Base-by-base conservation (phyloP, 2,888 invertebrate genomes). In the Nomada fucata region DNA sequence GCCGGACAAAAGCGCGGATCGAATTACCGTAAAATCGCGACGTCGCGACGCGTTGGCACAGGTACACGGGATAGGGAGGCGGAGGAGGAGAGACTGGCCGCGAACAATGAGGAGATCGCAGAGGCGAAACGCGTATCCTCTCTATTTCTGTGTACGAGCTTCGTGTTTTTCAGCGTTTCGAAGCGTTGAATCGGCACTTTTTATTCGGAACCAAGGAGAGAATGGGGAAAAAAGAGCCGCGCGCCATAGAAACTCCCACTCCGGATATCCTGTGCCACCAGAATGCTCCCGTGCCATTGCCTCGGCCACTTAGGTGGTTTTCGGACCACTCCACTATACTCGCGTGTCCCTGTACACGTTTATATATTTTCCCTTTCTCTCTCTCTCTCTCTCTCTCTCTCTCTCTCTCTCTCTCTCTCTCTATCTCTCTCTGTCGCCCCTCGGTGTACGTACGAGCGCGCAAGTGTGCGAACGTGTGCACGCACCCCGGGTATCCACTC, bases 21-120 rank as follows among this genome's bases (percentile, higher is more conserved):
- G 91, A 89, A 90, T 92, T 92, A 90, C 92, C 90, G 89, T 91
- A 89, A 92, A 92, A 92, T 91, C 89, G 92, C 91, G 83, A 89
- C 88, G 88, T 89, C 89, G 86, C 84, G 90, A 57, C 20, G 89
- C 91, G 88, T 90, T 89, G 89, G 90, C 79, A 85, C 83, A 53
- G 47, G 23, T 29, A 50, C 18, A 18, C 23, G 29, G 29, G 29
- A 68, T 60, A 68, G 75, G 75, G 52, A 67, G 52, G 29, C 2
- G 13, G 63, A 65, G 63, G 20, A 5, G 47, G 42, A 72, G 67
- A 68, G 76, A 74, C 47, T 68, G 60, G 44, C 69, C 52, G n/a
- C 71, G 76, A 85, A 88, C 86, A 89, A 88, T 82, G 82, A 78
- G 50, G 44, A 74, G 55, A 67, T 83, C 77, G 79, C 82, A 65